Conservation (phyloP, 2,797 vertebrate species). For the Adelosebastes latens region DNA sequence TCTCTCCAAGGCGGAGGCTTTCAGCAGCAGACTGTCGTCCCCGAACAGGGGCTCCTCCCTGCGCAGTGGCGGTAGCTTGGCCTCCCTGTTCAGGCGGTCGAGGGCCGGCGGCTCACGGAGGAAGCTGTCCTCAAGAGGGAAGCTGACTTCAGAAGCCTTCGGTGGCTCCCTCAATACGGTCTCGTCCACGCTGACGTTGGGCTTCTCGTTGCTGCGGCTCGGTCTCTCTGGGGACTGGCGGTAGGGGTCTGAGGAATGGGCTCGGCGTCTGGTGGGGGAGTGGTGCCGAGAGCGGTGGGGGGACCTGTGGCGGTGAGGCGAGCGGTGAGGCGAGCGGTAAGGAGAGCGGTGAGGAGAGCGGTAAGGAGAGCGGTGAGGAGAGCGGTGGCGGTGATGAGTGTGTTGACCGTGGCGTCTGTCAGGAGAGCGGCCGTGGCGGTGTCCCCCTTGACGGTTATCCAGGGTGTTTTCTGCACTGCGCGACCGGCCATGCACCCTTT, state of each 20-base stretch:
- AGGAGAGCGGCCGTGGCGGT: slow-evolving; percentile 83
- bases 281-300: slow-evolving; percentile 79
- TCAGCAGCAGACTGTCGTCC: slow-evolving; percentile 68
- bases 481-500: slow-evolving; percentile 84
- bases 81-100: slow-evolving; percentile 72
- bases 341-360: slow-evolving; percentile 84
- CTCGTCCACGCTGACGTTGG: slow-evolving; percentile 37
- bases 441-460: slow-evolving; percentile 80
- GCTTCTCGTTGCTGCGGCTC: slow-evolving; percentile 62
- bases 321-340: slow-evolving; percentile 83
- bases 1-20: slow-evolving; percentile 67
- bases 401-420: slow-evolving; percentile 79
- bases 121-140: slow-evolving; percentile 65
- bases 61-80: slow-evolving; percentile 23
- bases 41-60: slow-evolving; percentile 49
- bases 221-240: slow-evolving; percentile 66
- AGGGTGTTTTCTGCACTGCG: slow-evolving; percentile 89
- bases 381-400: slow-evolving; percentile 73
- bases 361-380: slow-evolving; percentile 61
- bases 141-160: slow-evolving; percentile 58
- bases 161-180: slow-evolving; percentile 57
- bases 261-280: slow-evolving; percentile 81
- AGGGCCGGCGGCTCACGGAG: slow-evolving; percentile 63
- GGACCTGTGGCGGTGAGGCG: slow-evolving; percentile 72
- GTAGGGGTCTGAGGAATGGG: slow-evolving; percentile 80